Conservation (phyloP, 2,797 vertebrate genomes). For the Triplophysa yarkandensis region DNA sequence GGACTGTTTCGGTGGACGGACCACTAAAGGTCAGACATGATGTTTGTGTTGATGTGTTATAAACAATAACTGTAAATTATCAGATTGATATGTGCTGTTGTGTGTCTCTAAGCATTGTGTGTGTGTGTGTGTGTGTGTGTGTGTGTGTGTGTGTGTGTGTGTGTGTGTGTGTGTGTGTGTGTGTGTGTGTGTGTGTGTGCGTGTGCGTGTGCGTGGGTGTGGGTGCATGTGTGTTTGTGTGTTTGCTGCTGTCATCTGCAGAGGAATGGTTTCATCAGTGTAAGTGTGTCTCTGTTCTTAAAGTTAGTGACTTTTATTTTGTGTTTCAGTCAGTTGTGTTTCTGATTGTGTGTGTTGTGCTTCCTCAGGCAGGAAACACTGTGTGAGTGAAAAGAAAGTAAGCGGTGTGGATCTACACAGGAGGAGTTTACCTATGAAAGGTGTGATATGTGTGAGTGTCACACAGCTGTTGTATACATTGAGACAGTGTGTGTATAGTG, state of each 20-base stretch:
- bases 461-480: too few relatives aligned
- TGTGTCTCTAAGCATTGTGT: too few relatives aligned
- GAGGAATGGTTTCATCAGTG: conserved; percentile 96
- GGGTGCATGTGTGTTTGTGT: too few relatives aligned
- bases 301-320: too few relatives aligned
- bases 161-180: conserved; percentile 37
- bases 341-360: conserved; percentile 33
- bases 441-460: conserved; percentile 65
- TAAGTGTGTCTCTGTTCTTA: conserved; percentile 74
- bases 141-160: too few relatives aligned
- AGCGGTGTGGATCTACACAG: conserved; percentile 91
- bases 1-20: conserved; percentile 89
- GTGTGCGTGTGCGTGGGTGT: too few relatives aligned
- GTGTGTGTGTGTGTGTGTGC: too few relatives aligned
- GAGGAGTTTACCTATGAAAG: conserved; percentile 87
- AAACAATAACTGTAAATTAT: too few relatives aligned
- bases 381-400: conserved; percentile 87
- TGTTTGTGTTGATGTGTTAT: background rate
- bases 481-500: background rate
- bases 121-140: too few relatives aligned
- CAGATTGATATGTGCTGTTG: too few relatives aligned
- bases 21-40: conserved; percentile 79
- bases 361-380: conserved; percentile 88
- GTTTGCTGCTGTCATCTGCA: conserved; percentile 70
- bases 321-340: too few relatives aligned